phyloP scores from a whole-genome alignment of 2,888 invertebrate genomes.

The Hylaea fasciaria region DNA sequence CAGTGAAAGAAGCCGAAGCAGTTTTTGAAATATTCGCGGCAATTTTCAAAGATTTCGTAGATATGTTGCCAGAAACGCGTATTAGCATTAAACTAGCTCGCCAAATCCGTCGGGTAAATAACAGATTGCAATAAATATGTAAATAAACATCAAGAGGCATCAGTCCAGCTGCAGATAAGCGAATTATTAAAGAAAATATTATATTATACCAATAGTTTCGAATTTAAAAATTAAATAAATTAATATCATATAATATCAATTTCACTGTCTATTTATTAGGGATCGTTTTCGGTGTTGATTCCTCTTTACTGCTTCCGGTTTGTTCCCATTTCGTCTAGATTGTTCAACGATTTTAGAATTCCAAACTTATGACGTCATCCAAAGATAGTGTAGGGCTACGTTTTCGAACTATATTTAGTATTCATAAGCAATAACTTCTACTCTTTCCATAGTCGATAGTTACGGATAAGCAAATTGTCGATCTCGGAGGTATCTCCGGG shows the following conservation, averaged over 20 bases:
- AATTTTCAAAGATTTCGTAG: constrained; percentile 5
- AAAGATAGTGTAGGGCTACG: constrained; percentile 6
- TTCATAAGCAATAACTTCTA: constrained; percentile 18
- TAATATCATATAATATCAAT: constrained; percentile 82
- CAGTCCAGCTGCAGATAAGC: constrained; percentile 74
- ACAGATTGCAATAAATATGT: constrained; percentile 82
- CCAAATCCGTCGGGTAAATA: constrained; percentile 62
- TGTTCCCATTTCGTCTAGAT: constrained; percentile 68
- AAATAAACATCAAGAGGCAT: constrained; percentile 71
- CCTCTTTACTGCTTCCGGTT: constrained; percentile 74
- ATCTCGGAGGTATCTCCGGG: constrained; percentile 25
- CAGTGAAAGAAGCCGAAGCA: constrained; percentile 72
- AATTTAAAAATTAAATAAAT: constrained; percentile 73
- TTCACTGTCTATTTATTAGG: constrained; percentile 84
- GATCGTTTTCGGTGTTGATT: constrained; percentile 84
- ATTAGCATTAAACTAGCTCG: constrained; percentile 47
- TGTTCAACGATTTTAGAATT: constrained; percentile 10
- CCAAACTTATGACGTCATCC: not conserved
- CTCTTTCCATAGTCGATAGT: constrained; percentile 18
- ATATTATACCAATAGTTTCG: constrained; percentile 73
- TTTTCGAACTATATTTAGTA: constrained; percentile 26
- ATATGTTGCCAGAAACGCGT: constrained; percentile 14
- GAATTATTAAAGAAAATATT: constrained; percentile 59
- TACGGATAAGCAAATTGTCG: constrained; percentile 28
- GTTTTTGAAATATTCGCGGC: constrained; percentile 38